Percentiles rank a stretch among this genome's conserved stretches.
Evolutionary conservation across 2,888 invertebrate genomes (phyloP).

Genomic region (Acrobasis suavella): DNA sequence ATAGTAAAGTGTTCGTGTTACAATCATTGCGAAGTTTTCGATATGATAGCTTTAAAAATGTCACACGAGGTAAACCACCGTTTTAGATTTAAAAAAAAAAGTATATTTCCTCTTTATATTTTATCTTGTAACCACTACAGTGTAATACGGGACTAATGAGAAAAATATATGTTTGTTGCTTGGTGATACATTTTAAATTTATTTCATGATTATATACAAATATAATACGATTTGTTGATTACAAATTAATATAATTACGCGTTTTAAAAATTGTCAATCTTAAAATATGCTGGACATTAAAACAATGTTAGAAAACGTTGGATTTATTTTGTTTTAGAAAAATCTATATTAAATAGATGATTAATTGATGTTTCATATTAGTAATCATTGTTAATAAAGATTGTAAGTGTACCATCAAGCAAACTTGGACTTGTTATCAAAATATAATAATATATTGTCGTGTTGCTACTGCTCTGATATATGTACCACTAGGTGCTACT

Average conservation of each 20-base stretch:
- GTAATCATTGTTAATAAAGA: neutral
- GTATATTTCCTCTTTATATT: constrained; percentile 48
- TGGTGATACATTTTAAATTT: constrained; percentile 30
- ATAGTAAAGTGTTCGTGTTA: constrained; percentile 65
- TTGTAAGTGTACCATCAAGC: constrained; percentile 8
- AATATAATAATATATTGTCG: constrained; percentile 44
- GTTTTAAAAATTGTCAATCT: neutral
- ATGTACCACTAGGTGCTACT: constrained; percentile 76
- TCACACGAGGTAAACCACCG: constrained; percentile 79
- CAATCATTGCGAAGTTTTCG: constrained; percentile 40
- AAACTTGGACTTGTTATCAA: constrained; percentile 5
- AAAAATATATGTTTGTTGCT: constrained; percentile 38
- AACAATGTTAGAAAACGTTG: too few species aligned
- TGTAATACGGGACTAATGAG: constrained; percentile 60
- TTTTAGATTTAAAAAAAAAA: constrained; percentile 62
- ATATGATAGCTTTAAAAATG: constrained; percentile 74
- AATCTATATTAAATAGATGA: too few species aligned
- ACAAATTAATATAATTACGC: neutral
- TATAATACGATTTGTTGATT: too few species aligned
- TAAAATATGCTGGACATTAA: too few species aligned
- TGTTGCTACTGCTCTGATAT: constrained; percentile 42
- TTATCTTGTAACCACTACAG: constrained; percentile 47
- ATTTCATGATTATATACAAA: constrained; percentile 6
- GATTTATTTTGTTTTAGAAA: too few species aligned
- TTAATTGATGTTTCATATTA: neutral